Conservation (phyloP, 92 coral and sea anemone species). For the Heliopora coerulea region DNA sequence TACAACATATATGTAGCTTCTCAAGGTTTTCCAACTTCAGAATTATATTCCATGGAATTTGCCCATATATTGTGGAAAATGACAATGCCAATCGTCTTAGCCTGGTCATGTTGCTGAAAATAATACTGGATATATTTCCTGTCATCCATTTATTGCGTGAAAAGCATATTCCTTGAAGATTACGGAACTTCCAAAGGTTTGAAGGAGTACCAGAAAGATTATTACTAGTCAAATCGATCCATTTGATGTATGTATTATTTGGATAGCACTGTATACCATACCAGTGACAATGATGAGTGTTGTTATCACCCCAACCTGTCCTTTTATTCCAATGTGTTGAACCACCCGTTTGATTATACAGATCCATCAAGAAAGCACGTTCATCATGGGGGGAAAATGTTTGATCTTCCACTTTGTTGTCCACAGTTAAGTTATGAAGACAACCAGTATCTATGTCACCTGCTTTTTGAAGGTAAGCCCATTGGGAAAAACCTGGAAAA, state of each 20-base stretch:
- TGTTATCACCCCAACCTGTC: conserved; percentile 53
- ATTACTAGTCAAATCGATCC: conserved; percentile 52
- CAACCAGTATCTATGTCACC: background rate
- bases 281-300: conserved; percentile 67
- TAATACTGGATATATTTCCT: conserved; percentile 54
- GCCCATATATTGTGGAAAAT: conserved; percentile 56
- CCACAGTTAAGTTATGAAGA: conserved; percentile 14
- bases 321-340: conserved; percentile 48
- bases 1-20: conserved; percentile 63
- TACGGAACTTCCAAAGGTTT: conserved; percentile 73
- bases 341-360: conserved; percentile 65
- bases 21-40: conserved; percentile 53
- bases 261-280: conserved; percentile 67
- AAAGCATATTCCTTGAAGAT: conserved; percentile 63
- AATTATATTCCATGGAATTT: conserved; percentile 43
- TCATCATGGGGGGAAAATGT: conserved; percentile 63
- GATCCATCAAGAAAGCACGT: conserved; percentile 54
- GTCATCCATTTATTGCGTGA: conserved; percentile 32
- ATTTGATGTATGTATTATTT: conserved; percentile 54
- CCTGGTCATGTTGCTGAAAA: conserved; percentile 67
- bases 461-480: conserved; percentile 3
- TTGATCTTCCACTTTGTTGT: conserved; percentile 35
- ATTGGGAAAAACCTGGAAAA: conserved; percentile 7
- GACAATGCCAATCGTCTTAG: conserved; percentile 53
- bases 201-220: conserved; percentile 60